phyloP scores from a whole-genome alignment of 2,888 invertebrate species.

The Abrostola tripartita region DNA sequence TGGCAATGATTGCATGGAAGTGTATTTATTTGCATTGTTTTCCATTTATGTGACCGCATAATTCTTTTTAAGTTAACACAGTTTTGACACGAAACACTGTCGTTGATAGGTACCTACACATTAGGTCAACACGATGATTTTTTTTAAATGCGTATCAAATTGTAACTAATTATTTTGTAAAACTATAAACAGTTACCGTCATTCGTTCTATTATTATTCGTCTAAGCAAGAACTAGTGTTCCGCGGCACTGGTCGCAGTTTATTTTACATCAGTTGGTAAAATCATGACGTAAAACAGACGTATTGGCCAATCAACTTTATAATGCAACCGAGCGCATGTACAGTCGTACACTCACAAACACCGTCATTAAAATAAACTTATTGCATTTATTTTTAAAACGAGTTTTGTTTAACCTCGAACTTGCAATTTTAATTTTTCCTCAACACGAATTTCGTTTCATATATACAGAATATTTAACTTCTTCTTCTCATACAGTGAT shows the following conservation, averaged over 20 bases:
- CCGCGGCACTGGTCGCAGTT: constrained; percentile 21
- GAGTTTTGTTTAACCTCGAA: not conserved
- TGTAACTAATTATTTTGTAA: constrained; percentile 4
- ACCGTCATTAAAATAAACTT: constrained; percentile 20
- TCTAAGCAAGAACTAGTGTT: constrained; percentile 14
- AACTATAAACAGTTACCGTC: constrained; percentile 13
- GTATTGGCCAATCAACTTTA: constrained; percentile 41
- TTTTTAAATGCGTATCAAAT: not conserved
- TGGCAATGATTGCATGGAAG: constrained; percentile 14
- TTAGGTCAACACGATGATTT: not conserved
- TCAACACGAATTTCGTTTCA: too few species aligned
- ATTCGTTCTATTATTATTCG: constrained; percentile 39
- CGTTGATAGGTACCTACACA: too few species aligned
- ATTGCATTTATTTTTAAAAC: constrained; percentile 15
- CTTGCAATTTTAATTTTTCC: too few species aligned
- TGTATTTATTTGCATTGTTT: constrained; percentile 10
- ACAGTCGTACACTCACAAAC: constrained; percentile 39
- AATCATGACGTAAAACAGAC: constrained; percentile 37
- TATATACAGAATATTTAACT: too few species aligned
- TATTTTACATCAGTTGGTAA: constrained; percentile 27
- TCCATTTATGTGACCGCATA: not conserved
- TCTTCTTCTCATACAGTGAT: too few species aligned
- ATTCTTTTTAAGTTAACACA: not conserved
- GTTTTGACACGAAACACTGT: constrained; percentile 3
- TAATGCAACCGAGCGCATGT: constrained; percentile 29